These are phyloP conservation scores for Aricia artaxerxes DNA, from an alignment of 2,888 invertebrate species.

Conservation along the genomic window DNA sequence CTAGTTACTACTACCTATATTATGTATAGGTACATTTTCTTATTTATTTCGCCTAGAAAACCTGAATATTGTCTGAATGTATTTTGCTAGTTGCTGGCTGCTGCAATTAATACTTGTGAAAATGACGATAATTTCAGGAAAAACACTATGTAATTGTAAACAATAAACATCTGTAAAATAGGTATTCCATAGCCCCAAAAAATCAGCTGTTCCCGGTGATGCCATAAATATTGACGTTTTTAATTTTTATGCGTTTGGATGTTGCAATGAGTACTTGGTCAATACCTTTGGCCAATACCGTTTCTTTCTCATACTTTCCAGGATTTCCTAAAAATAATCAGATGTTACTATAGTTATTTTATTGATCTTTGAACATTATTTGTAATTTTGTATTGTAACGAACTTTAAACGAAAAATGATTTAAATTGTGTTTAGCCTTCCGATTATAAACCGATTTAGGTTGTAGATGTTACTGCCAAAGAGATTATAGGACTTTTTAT, in stretches of 20 bases:
- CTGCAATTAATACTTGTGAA: not conserved
- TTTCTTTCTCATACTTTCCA: not conserved
- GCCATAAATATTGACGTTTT: slow-evolving; percentile 37
- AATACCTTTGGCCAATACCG: not conserved
- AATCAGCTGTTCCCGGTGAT: slow-evolving; percentile 47
- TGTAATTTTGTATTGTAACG: not conserved
- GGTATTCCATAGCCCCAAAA: not conserved
- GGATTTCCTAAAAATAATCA: not conserved
- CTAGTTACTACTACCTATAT: too few species aligned
- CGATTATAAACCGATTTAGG: not conserved
- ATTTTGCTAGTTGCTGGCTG: not conserved
- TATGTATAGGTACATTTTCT: too few species aligned
- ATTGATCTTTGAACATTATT: not conserved
- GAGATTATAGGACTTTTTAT: too few species aligned
- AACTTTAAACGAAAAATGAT: not conserved
- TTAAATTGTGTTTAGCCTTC: not conserved
- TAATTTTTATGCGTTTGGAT: slow-evolving; percentile 39
- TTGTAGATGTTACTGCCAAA: not conserved
- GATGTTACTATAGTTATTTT: not conserved
- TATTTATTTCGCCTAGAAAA: not conserved
- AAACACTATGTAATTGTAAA: not conserved
- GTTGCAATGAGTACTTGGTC: not conserved
- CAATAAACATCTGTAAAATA: not conserved
- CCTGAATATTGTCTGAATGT: not conserved
- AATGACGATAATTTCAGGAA: not conserved